Evolutionary conservation across 2,888 invertebrate genomes (phyloP), one percentile per base, ranked within the genome.

Genomic region (Erannis defoliaria): DNA sequence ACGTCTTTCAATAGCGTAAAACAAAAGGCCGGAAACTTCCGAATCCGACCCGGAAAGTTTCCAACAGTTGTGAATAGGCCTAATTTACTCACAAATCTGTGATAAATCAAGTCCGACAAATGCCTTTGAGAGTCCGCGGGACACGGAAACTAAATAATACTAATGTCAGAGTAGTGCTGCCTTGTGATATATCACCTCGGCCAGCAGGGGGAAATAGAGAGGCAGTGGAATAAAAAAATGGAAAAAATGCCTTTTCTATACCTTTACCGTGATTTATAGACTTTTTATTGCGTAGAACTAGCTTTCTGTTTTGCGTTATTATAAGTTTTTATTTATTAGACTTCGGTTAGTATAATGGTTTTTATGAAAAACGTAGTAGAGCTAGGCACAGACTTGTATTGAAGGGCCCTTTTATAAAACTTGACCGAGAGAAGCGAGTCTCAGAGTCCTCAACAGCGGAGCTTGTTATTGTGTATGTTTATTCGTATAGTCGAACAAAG

Each of bases 91-190:
- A 19, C 45, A 58, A 49, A 26, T 48, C 42, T 14, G 26, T 21
- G 33, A 48, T 57, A 62, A 53, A 62, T 62, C 53, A 62, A 42
- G 21, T 19, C 51, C 18, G 56, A 62, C 62, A 62, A 62, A 62
- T 56, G 46, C 48, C 56, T 48, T 26, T 48, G 48, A 61, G 53
- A 48, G 56, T 53, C 56, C 37, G 18, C 40, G n/a, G 51, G 19
- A 18, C 19, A 35, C 43, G 45, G 43, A 62, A 60, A 62, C 62
- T 62, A 62, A 56, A 62, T 56, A 56, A 57, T 62, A 62, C 35
- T 55, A 50, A 53, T 53, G 42, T 53, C 56, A 51, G 23, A 45
- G 29, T 29, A 48, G 29, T 42, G 8, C 48, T 18, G 16, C 42
- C 21, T 16, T n/a, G 53, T 57, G 56, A 62, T 53, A 42, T 62